Percentiles rank a stretch among this genome's conserved stretches.
These are phyloP conservation scores for Rhaphigaster nebulosa DNA, from an alignment of 2,888 invertebrate genomes.

Conservation along the genomic window DNA sequence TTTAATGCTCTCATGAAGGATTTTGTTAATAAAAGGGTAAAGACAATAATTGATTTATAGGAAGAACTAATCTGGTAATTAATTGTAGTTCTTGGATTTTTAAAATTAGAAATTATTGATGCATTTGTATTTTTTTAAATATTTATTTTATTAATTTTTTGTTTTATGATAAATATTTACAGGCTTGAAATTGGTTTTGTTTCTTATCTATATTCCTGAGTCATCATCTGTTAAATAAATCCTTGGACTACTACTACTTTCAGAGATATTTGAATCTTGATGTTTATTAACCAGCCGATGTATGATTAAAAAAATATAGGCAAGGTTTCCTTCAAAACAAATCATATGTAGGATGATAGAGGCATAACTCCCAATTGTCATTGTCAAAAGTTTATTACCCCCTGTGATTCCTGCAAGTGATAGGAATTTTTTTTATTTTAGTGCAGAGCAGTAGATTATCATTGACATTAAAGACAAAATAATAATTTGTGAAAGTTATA, in stretches of 20 bases:
- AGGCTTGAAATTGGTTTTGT: background rate
- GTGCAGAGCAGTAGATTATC: too few species aligned
- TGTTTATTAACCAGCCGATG: background rate
- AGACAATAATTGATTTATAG: background rate
- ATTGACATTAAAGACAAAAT: too few species aligned
- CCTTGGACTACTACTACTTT: background rate
- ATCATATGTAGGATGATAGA: background rate
- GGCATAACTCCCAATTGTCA: too few species aligned
- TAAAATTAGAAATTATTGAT: background rate
- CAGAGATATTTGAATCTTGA: background rate
- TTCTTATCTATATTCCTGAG: background rate
- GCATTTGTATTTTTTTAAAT: background rate
- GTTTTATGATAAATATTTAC: background rate
- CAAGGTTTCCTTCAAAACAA: background rate
- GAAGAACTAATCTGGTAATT: slow-evolving; percentile 24
- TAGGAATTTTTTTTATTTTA: too few species aligned
- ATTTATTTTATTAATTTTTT: background rate
- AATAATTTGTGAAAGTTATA: too few species aligned
- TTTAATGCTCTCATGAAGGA: slow-evolving; percentile 52
- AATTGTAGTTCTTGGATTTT: background rate
- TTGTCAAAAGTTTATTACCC: background rate
- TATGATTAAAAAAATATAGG: background rate
- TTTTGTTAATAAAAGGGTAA: slow-evolving; percentile 49
- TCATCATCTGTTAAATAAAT: background rate
- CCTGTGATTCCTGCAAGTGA: background rate